Evolutionary conservation across 2,113 vertebrate genomes (phyloP).

Genomic region (Lamprotornis superbus): DNA sequence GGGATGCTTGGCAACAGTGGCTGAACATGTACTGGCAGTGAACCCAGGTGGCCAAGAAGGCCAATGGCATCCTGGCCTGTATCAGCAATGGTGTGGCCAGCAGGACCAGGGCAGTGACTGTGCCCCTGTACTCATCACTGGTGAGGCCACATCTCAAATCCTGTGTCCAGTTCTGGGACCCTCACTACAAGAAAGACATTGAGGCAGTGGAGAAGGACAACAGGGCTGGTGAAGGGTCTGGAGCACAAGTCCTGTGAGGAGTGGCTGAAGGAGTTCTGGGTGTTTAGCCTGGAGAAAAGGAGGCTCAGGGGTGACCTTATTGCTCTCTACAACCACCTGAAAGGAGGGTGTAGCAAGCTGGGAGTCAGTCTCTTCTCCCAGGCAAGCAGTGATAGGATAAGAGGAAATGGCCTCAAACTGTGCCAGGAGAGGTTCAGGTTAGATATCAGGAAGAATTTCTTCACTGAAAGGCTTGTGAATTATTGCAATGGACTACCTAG

Average conservation of each 20-base stretch:
- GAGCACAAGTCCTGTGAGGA: background rate
- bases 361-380: background rate
- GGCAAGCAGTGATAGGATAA: background rate
- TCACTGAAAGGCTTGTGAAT: background rate
- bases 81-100: background rate
- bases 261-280: background rate
- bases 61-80: background rate
- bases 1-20: background rate
- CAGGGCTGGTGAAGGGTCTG: background rate
- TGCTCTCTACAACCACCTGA: too few relatives aligned
- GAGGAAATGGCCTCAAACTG: background rate
- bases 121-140: rapidly evolving
- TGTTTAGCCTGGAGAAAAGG: background rate
- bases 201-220: background rate
- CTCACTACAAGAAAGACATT: background rate
- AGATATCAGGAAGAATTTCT: background rate
- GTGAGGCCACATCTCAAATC: rapidly evolving
- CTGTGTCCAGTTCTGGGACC: rapidly evolving
- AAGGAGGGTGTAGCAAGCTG: background rate
- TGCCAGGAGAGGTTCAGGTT: background rate
- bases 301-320: background rate
- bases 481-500: background rate
- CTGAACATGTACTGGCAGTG: background rate
- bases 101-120: background rate
- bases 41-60: background rate